Evolutionary conservation across 2,888 invertebrate genomes (phyloP).

Genomic region (Gonocerus acuteangulatus): DNA sequence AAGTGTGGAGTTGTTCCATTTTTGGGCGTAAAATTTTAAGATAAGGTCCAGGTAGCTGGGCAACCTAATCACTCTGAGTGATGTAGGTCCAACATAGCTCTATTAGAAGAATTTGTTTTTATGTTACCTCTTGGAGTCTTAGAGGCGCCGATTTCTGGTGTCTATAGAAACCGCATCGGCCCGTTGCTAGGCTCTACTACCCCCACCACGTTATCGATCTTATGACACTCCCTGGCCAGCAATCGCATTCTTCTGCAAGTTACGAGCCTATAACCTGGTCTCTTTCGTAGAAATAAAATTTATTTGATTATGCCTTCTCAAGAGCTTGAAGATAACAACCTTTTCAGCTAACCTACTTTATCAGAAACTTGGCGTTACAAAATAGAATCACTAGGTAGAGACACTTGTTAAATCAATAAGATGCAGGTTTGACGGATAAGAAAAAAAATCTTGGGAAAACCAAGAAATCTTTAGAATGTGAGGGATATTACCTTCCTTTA

Average conservation of each 20-base stretch:
- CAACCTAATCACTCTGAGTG: too few relatives aligned
- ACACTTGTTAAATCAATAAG: conserved; percentile 21
- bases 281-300: too few relatives aligned
- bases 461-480: background rate
- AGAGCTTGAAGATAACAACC: too few relatives aligned
- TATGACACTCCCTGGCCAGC: background rate
- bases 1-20: too few relatives aligned
- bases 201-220: conserved; percentile 23
- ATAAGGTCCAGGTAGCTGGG: too few relatives aligned
- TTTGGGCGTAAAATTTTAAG: too few relatives aligned
- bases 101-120: conserved; percentile 7
- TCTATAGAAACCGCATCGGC: conserved; percentile 41
- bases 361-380: conserved; percentile 10
- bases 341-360: too few relatives aligned
- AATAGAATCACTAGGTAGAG: conserved; percentile 15
- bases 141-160: conserved; percentile 34
- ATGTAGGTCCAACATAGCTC: too few relatives aligned
- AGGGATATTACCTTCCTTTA: conserved; percentile 16
- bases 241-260: too few relatives aligned
- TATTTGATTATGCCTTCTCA: too few relatives aligned
- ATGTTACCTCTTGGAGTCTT: conserved; percentile 13
- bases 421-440: conserved; percentile 11
- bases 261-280: too few relatives aligned
- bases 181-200: conserved; percentile 38
- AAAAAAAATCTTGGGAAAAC: background rate